phyloP scores from a whole-genome alignment of 2,113 vertebrate species.

The Perca flavescens region DNA sequence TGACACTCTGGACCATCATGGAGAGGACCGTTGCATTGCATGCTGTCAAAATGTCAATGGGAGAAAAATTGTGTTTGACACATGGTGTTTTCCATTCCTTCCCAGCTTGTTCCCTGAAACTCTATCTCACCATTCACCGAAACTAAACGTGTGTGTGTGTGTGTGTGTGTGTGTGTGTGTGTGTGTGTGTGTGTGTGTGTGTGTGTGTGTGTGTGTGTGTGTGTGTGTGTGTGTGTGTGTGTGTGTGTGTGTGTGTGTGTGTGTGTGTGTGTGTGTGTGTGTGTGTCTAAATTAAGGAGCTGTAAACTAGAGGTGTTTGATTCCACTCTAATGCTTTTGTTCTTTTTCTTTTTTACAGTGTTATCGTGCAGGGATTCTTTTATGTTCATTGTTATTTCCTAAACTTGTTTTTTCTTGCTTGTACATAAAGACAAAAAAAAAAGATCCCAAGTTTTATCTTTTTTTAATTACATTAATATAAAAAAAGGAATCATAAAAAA shows the following conservation, averaged over 20 bases:
- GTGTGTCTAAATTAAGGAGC: slow-evolving; percentile 33
- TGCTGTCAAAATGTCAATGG: slow-evolving; percentile 31
- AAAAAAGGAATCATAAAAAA: slow-evolving; percentile 60
- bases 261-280: slow-evolving; percentile 19
- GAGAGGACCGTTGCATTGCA: slow-evolving; percentile 51
- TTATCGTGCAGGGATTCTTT: slow-evolving; percentile 73
- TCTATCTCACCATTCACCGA: slow-evolving; percentile 6
- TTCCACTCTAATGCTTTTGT: slow-evolving; percentile 40
- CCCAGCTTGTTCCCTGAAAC: slow-evolving; percentile 21
- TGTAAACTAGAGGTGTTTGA: slow-evolving; percentile 43
- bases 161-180: slow-evolving; percentile 15
- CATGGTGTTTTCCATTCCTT: slow-evolving; percentile 22
- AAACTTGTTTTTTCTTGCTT: slow-evolving; percentile 65
- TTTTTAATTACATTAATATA: slow-evolving; percentile 82
- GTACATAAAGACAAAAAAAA: slow-evolving; percentile 70
- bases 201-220: slow-evolving; percentile 19
- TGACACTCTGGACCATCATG: slow-evolving; percentile 23
- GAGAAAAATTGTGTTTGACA: slow-evolving; percentile 11
- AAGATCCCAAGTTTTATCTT: slow-evolving; percentile 77
- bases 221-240: neutral
- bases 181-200: slow-evolving; percentile 1
- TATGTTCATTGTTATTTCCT: slow-evolving; percentile 58
- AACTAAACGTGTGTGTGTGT: neutral
- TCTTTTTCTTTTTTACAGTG: slow-evolving; percentile 57
- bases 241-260: slow-evolving; percentile 9